phyloP scores from a whole-genome alignment of 2,888 invertebrate species.

The Nebria salina region DNA sequence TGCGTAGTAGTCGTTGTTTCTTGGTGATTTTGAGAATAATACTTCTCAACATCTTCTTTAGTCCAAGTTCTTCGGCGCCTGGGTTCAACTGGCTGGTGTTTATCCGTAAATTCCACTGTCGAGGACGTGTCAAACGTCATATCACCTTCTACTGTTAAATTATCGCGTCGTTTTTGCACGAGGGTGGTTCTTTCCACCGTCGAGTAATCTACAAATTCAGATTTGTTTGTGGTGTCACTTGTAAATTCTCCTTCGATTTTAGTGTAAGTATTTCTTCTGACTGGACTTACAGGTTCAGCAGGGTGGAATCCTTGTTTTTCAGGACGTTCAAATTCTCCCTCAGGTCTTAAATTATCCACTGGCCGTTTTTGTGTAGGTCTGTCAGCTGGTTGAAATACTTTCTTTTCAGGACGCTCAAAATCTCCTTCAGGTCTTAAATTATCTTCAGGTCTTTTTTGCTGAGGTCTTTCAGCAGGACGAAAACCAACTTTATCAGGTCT shows the following conservation, averaged over 20 bases:
- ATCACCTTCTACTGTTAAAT: constrained; percentile 74
- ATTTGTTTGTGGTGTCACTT: constrained; percentile 74
- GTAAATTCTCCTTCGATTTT: constrained; percentile 79
- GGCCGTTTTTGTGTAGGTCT: constrained; percentile 60
- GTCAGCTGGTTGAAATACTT: constrained; percentile 60
- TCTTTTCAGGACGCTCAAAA: constrained; percentile 63
- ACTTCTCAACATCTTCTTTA: constrained; percentile 77
- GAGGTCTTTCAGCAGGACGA: constrained; percentile 62
- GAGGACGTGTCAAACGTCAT: constrained; percentile 74
- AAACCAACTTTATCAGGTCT: constrained; percentile 50
- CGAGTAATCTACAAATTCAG: constrained; percentile 74
- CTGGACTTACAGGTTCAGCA: constrained; percentile 71
- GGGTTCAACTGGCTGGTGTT: constrained; percentile 67
- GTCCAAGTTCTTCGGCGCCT: constrained; percentile 74
- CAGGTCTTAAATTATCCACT: constrained; percentile 65
- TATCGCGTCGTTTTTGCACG: constrained; percentile 70
- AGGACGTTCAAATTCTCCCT: constrained; percentile 61
- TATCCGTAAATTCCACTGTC: constrained; percentile 71
- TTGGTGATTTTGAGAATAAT: constrained; percentile 69
- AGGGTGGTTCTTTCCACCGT: constrained; percentile 69
- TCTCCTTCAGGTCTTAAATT: constrained; percentile 71
- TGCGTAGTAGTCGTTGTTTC: constrained; percentile 69
- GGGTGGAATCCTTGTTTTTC: constrained; percentile 63
- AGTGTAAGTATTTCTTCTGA: constrained; percentile 80
- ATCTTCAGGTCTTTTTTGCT: constrained; percentile 62